Evolutionary conservation across 2,797 vertebrate genomes (phyloP).

Genomic region (Coendou prehensilis): DNA sequence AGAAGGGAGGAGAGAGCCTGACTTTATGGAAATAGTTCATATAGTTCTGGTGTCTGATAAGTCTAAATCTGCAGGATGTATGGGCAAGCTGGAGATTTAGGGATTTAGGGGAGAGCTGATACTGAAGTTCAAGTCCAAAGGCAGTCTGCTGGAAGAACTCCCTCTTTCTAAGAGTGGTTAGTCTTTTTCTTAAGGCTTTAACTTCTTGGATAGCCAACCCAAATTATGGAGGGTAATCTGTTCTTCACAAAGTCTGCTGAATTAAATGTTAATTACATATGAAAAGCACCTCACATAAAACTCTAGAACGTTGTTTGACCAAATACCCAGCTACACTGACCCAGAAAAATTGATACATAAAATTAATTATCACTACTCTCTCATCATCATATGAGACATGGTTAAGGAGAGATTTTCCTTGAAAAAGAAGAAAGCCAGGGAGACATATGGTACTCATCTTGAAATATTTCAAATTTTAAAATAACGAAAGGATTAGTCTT

Average conservation of each 20-base stretch:
- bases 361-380: neutral
- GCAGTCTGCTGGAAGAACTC: neutral
- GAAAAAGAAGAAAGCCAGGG: neutral
- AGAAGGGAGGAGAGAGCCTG: neutral
- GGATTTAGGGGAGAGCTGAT: neutral
- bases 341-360: neutral
- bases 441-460: neutral
- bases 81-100: neutral
- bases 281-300: neutral
- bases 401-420: neutral
- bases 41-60: neutral
- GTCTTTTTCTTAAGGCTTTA: neutral
- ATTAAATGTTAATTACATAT: neutral
- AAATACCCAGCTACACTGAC: neutral
- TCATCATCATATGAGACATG: neutral
- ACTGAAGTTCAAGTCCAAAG: neutral
- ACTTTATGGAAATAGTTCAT: neutral
- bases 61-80: neutral
- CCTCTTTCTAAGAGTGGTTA: neutral
- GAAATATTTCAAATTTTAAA: slow-evolving; percentile 53
- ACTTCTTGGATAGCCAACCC: neutral
- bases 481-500: neutral
- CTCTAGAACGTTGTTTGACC: neutral
- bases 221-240: neutral
- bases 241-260: neutral